Evolutionary conservation across 2,888 invertebrate species (phyloP), one percentile per base, ranked within the genome.

Genomic region (Coleophora flavipennella): DNA sequence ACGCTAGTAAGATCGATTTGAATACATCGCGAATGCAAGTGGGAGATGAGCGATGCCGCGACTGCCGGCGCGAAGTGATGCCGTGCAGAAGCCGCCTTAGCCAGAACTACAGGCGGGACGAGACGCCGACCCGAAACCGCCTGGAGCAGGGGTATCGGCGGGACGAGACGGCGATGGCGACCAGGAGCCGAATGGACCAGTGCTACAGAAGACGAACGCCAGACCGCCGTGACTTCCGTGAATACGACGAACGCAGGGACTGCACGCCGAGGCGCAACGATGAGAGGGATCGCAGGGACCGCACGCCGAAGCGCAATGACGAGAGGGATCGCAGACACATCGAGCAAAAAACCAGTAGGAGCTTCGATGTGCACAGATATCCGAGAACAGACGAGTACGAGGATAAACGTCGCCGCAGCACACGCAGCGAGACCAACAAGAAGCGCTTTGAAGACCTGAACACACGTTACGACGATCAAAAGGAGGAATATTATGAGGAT

Each of bases 321-420:
- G 69, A 70, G 2, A 65, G 68, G 1, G 67, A 62, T 33, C 59
- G 64, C 42, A 59, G 59, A 39, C 59, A 50, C 12, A 63, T 59
- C 27, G 78, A 74, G 14, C 70, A 75, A 37, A 79, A 67, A 39
- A 66, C 72, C 1, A 79, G 75, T 39, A 61, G 79, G 41, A 81
- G 80, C 41, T 81, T 71, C 34, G 79, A 81, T 3, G 44, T 67
- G 1, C 64, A 61, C 20, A 20, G 20, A 20, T 3, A 20, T 20
- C 20, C 20, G 20, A 20, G 20, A 1, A 62, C 72, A 29, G 69
- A 75, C 2, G 46, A 43, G 11, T 71, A 63, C 27, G 38, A 31
- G 0, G 70, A 74, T 0, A 69, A 69, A 1, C 55, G 67, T 13
- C 59, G 67, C 2, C 61, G 64, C 29, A 69, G 71, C 0, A 46